A percentile compares a stretch with the other conserved stretches of the same genome.
phyloP scores from a whole-genome alignment of 2,888 invertebrate species.

The Pterostichus madidus region DNA sequence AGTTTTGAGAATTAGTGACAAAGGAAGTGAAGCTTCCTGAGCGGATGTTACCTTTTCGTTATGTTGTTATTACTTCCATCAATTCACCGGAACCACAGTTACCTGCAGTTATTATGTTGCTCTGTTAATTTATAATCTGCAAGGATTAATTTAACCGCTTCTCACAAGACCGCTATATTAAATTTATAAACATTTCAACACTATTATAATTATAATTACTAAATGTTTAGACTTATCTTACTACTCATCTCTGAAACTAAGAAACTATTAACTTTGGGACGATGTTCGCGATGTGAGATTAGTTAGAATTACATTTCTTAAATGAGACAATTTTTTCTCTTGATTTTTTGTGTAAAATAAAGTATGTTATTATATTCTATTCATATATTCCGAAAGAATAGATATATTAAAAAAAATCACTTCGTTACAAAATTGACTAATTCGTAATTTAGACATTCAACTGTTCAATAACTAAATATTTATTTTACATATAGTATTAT shows the following conservation, averaged over 20 bases:
- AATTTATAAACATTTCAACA: background rate
- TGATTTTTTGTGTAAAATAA: too few relatives aligned
- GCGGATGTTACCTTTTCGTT: slow-evolving; percentile 60
- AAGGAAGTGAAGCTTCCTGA: slow-evolving; percentile 54
- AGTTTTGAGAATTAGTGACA: slow-evolving; percentile 42
- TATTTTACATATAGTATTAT: too few relatives aligned
- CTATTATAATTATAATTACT: background rate
- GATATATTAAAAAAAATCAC: too few relatives aligned
- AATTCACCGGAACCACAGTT: slow-evolving; percentile 55
- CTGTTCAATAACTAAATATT: too few relatives aligned
- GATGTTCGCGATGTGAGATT: too few relatives aligned
- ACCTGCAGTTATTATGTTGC: slow-evolving; percentile 43
- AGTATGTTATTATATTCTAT: too few relatives aligned
- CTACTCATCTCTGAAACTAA: background rate
- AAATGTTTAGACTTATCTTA: background rate
- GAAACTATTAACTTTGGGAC: too few relatives aligned
- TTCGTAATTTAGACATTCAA: too few relatives aligned
- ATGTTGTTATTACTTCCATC: slow-evolving; percentile 47
- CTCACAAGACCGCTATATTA: slow-evolving; percentile 30
- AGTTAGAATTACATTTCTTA: too few relatives aligned
- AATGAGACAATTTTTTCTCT: background rate
- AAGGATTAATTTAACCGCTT: slow-evolving; percentile 4
- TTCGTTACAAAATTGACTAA: too few relatives aligned
- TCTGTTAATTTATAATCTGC: slow-evolving; percentile 12
- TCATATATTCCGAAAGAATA: too few relatives aligned